A percentile compares a stretch with the other conserved stretches of the same genome.
Evolutionary conservation across 2,888 invertebrate genomes (phyloP).

Genomic region (Scaptomyza cyrtandrae): DNA sequence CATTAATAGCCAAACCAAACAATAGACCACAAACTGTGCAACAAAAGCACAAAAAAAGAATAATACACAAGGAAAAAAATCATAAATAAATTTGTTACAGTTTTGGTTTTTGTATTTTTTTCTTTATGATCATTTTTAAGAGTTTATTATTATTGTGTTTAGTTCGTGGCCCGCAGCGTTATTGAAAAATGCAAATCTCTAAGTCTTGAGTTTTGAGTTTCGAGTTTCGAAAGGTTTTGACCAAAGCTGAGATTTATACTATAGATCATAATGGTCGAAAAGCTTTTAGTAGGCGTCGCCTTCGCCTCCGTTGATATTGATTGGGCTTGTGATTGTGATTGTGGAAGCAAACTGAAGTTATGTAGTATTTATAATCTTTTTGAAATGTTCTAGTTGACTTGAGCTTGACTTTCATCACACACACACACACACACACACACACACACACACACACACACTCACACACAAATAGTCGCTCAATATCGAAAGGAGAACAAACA

Average conservation of each 20-base stretch:
- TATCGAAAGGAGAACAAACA: constrained; percentile 1
- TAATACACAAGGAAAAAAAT: constrained; percentile 18
- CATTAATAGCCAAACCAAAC: constrained; percentile 48
- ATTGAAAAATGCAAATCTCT: constrained; percentile 39
- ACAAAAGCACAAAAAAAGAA: constrained; percentile 36
- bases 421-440: no score
- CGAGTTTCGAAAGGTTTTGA: constrained; percentile 21
- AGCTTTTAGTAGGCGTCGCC: constrained; percentile 35
- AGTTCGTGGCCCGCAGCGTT: constrained; percentile 46
- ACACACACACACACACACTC: no score
- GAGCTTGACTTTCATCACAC: constrained; percentile 47
- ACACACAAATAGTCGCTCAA: constrained; percentile 17
- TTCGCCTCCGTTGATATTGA: not conserved
- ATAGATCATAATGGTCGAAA: constrained; percentile 10
- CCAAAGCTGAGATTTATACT: constrained; percentile 33
- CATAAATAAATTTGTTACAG: constrained; percentile 63
- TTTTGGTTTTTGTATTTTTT: constrained; percentile 26
- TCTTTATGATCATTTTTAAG: not conserved
- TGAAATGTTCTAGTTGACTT: constrained; percentile 31
- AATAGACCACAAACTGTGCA: constrained; percentile 32
- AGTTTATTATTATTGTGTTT: constrained; percentile 12
- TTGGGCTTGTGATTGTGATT: not conserved
- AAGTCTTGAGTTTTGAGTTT: constrained; percentile 14
- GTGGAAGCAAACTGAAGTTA: constrained; percentile 5
- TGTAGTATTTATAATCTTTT: constrained; percentile 5